These are phyloP conservation scores for Drosophila nikananu DNA, from an alignment of 1,140 invertebrate species.

Conservation along the genomic window DNA sequence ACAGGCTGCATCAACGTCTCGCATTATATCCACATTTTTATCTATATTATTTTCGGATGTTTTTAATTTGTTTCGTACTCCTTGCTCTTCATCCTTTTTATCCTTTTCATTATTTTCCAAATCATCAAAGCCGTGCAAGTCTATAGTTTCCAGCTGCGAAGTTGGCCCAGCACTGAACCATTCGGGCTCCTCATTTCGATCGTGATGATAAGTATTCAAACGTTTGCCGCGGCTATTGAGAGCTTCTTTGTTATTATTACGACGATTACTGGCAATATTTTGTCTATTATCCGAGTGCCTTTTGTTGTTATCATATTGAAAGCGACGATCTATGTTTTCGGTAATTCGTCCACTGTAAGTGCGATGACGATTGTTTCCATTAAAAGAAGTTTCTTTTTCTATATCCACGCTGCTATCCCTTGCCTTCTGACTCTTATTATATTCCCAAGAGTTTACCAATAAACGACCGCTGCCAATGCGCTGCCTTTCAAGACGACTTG, in stretches of 20 bases:
- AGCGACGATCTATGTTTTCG: constrained; percentile 38
- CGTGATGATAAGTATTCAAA: constrained; percentile 86
- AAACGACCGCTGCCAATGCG: constrained; percentile 92
- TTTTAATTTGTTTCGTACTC: not conserved
- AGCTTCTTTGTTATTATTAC: constrained; percentile 53
- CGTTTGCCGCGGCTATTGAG: constrained; percentile 60
- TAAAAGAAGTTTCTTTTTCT: constrained; percentile 53
- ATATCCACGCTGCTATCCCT: constrained; percentile 21
- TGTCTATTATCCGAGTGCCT: constrained; percentile 28
- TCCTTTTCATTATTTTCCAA: constrained; percentile 85
- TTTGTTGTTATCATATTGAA: constrained; percentile 42
- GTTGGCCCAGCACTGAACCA: constrained; percentile 95
- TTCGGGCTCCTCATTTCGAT: constrained; percentile 88
- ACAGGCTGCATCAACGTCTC: constrained; percentile 35
- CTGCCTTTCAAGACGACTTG: constrained; percentile 81
- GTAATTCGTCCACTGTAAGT: constrained; percentile 29
- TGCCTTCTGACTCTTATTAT: constrained; percentile 82
- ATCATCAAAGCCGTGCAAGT: constrained; percentile 96
- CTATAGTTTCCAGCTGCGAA: constrained; percentile 96
- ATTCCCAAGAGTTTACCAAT: constrained; percentile 87
- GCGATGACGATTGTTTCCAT: constrained; percentile 45
- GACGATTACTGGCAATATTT: constrained; percentile 22
- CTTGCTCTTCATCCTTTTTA: not conserved
- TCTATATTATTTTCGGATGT: constrained; percentile 83
- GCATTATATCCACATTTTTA: constrained; percentile 4